phyloP scores from a whole-genome alignment of 2,113 vertebrate genomes.

The Panthera uncia region DNA sequence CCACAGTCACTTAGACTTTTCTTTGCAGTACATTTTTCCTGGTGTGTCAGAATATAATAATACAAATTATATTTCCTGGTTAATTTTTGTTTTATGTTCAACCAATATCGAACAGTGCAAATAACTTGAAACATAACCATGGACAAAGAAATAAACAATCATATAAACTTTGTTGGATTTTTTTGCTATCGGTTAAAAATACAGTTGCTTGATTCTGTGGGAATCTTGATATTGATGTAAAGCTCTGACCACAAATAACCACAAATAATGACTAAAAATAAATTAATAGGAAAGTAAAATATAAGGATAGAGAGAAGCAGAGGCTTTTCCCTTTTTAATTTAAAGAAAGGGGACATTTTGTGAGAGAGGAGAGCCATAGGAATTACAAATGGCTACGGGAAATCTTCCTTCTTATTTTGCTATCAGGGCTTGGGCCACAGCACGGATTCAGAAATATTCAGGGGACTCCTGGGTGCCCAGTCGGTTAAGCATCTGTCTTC shows the following conservation, averaged over 20 bases:
- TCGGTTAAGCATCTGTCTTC: too few relatives aligned
- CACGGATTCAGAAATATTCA: not conserved
- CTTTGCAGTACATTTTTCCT: not conserved
- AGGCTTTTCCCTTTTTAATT: not conserved
- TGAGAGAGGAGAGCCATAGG: not conserved
- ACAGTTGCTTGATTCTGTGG: not conserved
- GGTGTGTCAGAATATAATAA: not conserved
- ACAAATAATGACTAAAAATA: not conserved
- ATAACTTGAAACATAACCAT: not conserved
- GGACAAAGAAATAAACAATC: not conserved
- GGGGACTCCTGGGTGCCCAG: too few relatives aligned
- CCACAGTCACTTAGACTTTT: fast-evolving
- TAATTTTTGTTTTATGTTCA: not conserved
- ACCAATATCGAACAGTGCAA: not conserved
- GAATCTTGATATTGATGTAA: not conserved
- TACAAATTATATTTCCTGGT: not conserved
- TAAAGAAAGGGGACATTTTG: not conserved
- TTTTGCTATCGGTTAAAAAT: not conserved
- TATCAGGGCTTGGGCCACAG: not conserved
- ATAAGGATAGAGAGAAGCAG: not conserved
- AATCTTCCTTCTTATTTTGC: not conserved
- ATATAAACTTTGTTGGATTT: not conserved
- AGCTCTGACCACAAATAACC: not conserved
- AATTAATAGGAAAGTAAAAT: not conserved
- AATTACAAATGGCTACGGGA: not conserved